phyloP scores from a whole-genome alignment of 1,140 invertebrate genomes.

The Sitobion miscanthi region DNA sequence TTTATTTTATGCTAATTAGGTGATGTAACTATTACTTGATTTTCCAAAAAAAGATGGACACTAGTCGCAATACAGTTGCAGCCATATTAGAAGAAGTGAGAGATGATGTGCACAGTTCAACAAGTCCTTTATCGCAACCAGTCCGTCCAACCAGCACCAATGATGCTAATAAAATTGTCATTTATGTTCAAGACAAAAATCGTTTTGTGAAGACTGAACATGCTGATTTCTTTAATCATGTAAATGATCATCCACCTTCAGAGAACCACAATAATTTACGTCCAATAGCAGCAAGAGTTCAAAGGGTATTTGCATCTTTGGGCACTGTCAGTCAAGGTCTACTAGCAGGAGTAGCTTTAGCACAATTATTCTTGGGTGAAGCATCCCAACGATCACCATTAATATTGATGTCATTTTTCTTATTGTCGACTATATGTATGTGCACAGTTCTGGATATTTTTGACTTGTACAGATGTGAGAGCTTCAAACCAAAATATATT shows the following conservation, averaged over 20 bases:
- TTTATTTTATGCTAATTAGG: neutral
- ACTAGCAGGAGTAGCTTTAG: conserved; percentile 32
- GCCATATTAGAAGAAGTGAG: conserved; percentile 50
- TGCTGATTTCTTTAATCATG: conserved; percentile 33
- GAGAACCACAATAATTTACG: conserved; percentile 32
- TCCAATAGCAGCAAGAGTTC: conserved; percentile 36
- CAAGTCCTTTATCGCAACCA: neutral
- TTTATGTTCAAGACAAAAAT: conserved; percentile 54
- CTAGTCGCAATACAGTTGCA: conserved; percentile 39
- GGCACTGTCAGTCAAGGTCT: conserved; percentile 49
- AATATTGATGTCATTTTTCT: conserved; percentile 53
- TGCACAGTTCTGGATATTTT: conserved; percentile 52
- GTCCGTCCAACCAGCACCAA: neutral
- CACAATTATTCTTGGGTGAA: conserved; percentile 50
- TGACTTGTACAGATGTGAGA: conserved; percentile 47
- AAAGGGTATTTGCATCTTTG: conserved; percentile 43
- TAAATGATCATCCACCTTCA: neutral
- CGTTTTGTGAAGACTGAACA: conserved; percentile 47
- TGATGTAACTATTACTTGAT: neutral
- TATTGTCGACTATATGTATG: conserved; percentile 47
- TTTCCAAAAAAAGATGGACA: neutral
- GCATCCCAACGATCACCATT: conserved; percentile 45
- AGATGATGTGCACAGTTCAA: conserved; percentile 48
- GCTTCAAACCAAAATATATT: conserved; percentile 54
- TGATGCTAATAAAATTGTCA: conserved; percentile 54